These are phyloP conservation scores for Micromussa lordhowensis DNA, from an alignment of 92 coral and sea anemone species.

Conservation along the genomic window DNA sequence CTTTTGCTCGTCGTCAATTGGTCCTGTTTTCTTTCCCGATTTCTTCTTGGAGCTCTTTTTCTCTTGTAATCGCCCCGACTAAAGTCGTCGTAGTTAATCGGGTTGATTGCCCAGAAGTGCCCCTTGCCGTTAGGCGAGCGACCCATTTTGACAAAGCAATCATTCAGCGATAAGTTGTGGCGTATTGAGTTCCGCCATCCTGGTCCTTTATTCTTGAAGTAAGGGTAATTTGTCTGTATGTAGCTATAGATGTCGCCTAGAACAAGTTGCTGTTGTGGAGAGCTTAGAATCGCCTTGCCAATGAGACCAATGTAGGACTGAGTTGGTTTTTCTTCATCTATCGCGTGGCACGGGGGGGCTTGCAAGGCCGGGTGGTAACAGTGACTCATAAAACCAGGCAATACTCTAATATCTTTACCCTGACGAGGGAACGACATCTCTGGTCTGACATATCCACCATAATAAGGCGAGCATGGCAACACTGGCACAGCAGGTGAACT, in stretches of 20 bases:
- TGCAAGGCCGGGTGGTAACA: constrained; percentile 19
- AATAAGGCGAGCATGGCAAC: neutral
- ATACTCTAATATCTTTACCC: neutral
- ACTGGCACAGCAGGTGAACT: neutral
- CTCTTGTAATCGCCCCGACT: constrained; percentile 77
- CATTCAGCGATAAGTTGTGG: constrained; percentile 77
- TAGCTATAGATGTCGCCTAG: constrained; percentile 81
- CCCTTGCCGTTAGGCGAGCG: constrained; percentile 90
- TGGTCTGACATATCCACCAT: constrained; percentile 9
- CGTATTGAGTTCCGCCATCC: constrained; percentile 88
- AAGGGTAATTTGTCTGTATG: constrained; percentile 77
- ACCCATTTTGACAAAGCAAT: constrained; percentile 83
- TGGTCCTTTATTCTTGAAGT: constrained; percentile 79
- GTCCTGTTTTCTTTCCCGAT: neutral
- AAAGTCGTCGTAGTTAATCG: constrained; percentile 80
- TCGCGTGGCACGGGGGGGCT: neutral
- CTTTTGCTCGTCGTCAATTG: neutral
- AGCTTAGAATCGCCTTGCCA: constrained; percentile 83
- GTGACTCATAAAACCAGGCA: neutral
- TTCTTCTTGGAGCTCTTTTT: constrained; percentile 46
- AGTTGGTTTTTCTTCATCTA: constrained; percentile 81
- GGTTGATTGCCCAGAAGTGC: constrained; percentile 89
- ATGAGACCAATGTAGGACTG: constrained; percentile 87
- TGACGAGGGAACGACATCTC: neutral
- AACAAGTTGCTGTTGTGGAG: constrained; percentile 79